Evolutionary conservation across 1,140 invertebrate species (phyloP).

Genomic region (Plutomurus gul): DNA sequence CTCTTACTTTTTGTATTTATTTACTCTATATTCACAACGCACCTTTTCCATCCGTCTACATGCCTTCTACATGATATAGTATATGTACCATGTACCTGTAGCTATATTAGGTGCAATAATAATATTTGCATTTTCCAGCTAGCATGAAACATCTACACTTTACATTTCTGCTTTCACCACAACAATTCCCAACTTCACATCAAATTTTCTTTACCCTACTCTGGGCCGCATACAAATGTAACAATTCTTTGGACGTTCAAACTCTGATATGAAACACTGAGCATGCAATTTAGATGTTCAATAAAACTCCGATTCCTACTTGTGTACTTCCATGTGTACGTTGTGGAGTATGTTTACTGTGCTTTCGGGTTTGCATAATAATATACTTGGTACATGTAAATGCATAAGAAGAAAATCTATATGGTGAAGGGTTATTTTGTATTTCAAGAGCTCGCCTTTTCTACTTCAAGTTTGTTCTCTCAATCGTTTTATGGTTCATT

Average conservation of each 20-base stretch:
- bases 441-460: not conserved
- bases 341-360: not conserved
- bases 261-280: not conserved
- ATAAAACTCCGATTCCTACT: no score
- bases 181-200: conserved; percentile 12
- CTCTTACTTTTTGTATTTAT: not conserved
- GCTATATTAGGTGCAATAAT: no score
- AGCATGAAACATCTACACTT: not conserved
- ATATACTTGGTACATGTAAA: no score
- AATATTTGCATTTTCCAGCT: not conserved
- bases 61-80: no score
- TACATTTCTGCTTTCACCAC: not conserved
- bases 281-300: not conserved
- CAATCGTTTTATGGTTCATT: conserved; percentile 21
- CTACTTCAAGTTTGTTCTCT: not conserved
- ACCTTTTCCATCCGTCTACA: no score
- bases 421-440: not conserved
- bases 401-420: no score
- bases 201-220: not conserved
- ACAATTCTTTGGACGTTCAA: not conserved
- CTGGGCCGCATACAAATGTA: conserved; percentile 12
- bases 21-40: no score
- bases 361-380: no score
- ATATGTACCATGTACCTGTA: no score
- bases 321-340: not conserved